phyloP scores from a whole-genome alignment of 2,888 invertebrate genomes.

The Papilio protenor region DNA sequence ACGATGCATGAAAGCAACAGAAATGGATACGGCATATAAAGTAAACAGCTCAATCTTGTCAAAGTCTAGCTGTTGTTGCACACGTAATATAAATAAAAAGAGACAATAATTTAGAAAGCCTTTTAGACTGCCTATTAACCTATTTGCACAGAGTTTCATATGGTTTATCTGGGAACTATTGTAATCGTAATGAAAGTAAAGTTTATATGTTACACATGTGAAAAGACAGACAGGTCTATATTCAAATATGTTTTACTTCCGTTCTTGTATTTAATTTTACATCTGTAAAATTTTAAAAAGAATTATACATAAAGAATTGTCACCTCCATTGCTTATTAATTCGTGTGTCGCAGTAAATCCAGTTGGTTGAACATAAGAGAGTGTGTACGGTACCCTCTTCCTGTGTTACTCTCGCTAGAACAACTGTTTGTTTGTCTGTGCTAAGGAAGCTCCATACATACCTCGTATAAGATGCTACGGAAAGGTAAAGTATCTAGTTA shows the following conservation, averaged over 20 bases:
- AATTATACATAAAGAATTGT: constrained; percentile 20
- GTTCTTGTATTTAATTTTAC: too few relatives aligned
- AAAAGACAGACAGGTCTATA: too few relatives aligned
- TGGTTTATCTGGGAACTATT: too few relatives aligned
- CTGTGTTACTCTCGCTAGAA: constrained; percentile 70
- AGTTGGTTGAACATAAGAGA: constrained; percentile 81
- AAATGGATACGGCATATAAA: constrained; percentile 45
- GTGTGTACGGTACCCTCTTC: constrained; percentile 71
- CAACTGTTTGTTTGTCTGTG: constrained; percentile 80
- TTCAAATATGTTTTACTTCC: too few relatives aligned
- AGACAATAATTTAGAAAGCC: too few relatives aligned
- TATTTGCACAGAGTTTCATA: too few relatives aligned
- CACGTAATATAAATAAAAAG: too few relatives aligned
- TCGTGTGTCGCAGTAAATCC: constrained; percentile 55
- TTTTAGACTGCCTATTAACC: too few relatives aligned
- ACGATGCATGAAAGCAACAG: constrained; percentile 42
- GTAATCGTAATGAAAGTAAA: too few relatives aligned
- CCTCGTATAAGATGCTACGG: constrained; percentile 34
- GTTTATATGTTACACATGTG: too few relatives aligned
- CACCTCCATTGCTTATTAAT: constrained; percentile 47
- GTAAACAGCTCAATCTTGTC: not conserved
- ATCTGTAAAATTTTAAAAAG: not conserved
- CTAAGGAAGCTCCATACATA: constrained; percentile 61
- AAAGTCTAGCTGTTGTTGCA: too few relatives aligned
- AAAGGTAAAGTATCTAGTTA: constrained; percentile 32